Base-by-base conservation (phyloP, 2,888 invertebrate genomes). In the Congeria kusceri region DNA sequence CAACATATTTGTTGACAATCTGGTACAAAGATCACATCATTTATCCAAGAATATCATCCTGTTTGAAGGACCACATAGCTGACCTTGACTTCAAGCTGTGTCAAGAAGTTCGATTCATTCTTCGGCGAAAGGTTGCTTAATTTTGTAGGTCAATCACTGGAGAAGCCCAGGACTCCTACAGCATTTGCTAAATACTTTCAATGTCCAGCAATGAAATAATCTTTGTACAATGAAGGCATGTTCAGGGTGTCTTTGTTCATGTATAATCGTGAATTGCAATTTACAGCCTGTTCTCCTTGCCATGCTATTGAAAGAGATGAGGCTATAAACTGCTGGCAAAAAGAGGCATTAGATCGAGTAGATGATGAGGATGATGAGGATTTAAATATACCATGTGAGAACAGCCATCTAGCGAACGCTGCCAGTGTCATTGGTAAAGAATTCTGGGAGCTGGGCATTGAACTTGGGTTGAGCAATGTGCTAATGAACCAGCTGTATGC, bases 11-110 rank as follows among this genome's bases (percentile, higher is more conserved):
- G 27, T 32, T 81, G 4, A 77, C 58, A 4, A 39, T 81, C n/a
- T 81, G 81, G 81, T 77, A 66, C 49, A 56, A 74, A 23, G 81
- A 81, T 20, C 39, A 74, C 53, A 63, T 81, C 4, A 77, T 81
- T 4, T 81, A 62, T 53, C 46, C 66, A 44, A 29, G 74, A 59
- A 66, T 81, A n/a, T 53, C 58, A 7, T 44, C 66, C 18, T 77
- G 59, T 56, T 23, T 29, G 1, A 18, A 47, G 13, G 20, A n/a
- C 13, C 25, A 23, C 7, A 49, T 20, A 20, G 3, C 49, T 49
- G 49, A 20, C 20, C 18, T 49, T 20, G 18, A 49, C 5, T 20
- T 20, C n/a, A n/a, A n/a, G n/a, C n/a, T n/a, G n/a, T n/a, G n/a
- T n/a, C n/a, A n/a, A n/a, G n/a, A n/a, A n/a, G n/a, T 49, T 20